Percentiles rank a stretch among this genome's conserved stretches.
Evolutionary conservation across 1,140 invertebrate genomes (phyloP).

Genomic region (Drosophila nigrodunni): DNA sequence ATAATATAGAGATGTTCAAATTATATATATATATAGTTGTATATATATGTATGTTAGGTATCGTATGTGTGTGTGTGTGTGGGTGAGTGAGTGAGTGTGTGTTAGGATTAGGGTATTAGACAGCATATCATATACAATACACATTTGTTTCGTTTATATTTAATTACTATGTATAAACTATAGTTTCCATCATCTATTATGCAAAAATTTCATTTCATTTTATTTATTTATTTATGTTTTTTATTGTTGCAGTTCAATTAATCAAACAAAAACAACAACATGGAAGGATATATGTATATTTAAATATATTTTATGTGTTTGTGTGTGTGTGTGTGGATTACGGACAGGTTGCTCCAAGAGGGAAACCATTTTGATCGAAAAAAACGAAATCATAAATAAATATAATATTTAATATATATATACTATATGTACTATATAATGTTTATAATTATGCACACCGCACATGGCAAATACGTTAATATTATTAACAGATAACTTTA

Average conservation of each 20-base stretch:
- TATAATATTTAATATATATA: slow-evolving; percentile 58
- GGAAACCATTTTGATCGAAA: slow-evolving; percentile 62
- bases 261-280: slow-evolving; percentile 77
- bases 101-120: slow-evolving; percentile 75
- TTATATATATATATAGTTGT: slow-evolving; percentile 64
- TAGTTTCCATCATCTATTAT: slow-evolving; percentile 52
- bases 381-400: slow-evolving; percentile 21
- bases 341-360: slow-evolving; percentile 25
- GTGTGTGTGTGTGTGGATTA: slow-evolving; percentile 19
- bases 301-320: slow-evolving; percentile 28
- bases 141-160: slow-evolving; percentile 54
- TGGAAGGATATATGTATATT: slow-evolving; percentile 68
- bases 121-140: slow-evolving; percentile 82
- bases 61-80: slow-evolving; percentile 42
- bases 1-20: slow-evolving; percentile 80
- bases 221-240: slow-evolving; percentile 7
- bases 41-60: slow-evolving; percentile 64
- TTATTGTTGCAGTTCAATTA: slow-evolving; percentile 63
- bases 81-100: slow-evolving; percentile 31
- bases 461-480: slow-evolving; percentile 66
- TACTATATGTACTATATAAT: background rate
- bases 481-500: slow-evolving; percentile 74
- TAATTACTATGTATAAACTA: slow-evolving; percentile 80
- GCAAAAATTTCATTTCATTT: slow-evolving; percentile 13
- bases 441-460: slow-evolving; percentile 55